Base-by-base conservation (phyloP, 2,797 vertebrate genomes). In the Microchirus variegatus region DNA sequence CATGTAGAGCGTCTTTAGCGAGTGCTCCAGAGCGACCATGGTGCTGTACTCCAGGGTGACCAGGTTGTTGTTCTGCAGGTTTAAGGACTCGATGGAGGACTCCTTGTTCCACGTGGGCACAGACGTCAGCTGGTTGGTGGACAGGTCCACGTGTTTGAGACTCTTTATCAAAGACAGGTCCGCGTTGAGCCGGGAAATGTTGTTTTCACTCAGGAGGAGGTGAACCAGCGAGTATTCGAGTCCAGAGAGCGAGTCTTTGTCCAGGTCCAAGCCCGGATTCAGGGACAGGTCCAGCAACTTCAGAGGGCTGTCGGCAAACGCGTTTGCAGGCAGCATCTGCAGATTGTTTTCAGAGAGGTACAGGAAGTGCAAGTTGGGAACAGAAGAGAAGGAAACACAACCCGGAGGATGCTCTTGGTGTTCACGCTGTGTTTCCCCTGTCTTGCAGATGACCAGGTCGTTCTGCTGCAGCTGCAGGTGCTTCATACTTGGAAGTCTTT, bases 1-100 rank as follows among this genome's bases (percentile, higher is more conserved):
- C 57, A 98, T 86, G 81, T 96, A 96, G 37, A 99, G 89, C 19
- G 91, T 95, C 69, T 92, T 94, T 2, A 99, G 92, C 0, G 95
- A 95, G 61, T 69, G 90, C 73, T 95, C 92, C 84, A 98, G 77
- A 9, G 89, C 89, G 0, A 90, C 81, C 67, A 98, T 91, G 19
- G 94, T 94, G 46, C 87, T 89, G 67, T 85, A 71, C 3, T 96
- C 90, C 58, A 99, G 81, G 0, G 92, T 92, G 44, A 93, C 94
- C 68, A 99, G 90, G 68, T 91, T 94, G 58, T 99, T 99, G 86
- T 96, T 95, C 53, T 93, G 92, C 44, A 99, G 88, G 77, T 99
- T 97, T 17, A 99, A 80, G 4, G 93, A 92, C 89, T 97, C 95
- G 0, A 99, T 84, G 13, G 90, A 90, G 11, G 94, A 94, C 1